Conservation (phyloP, 2,888 invertebrate species). For the Notodonta ziczac region DNA sequence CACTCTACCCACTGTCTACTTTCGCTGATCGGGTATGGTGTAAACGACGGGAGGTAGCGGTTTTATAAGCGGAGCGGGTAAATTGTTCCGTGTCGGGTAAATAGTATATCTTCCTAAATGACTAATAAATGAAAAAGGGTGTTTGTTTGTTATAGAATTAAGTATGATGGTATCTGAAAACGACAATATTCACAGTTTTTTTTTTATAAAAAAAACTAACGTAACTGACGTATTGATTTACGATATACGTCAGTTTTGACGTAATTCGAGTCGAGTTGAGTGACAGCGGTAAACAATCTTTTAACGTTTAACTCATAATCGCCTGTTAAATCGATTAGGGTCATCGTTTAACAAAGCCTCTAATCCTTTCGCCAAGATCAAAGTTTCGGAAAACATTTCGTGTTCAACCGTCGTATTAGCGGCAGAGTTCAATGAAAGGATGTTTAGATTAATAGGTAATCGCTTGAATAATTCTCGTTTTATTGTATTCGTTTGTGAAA, state of each 20-base stretch:
- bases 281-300: background rate
- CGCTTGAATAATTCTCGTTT: background rate
- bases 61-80: background rate
- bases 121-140: too few relatives aligned
- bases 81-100: too few relatives aligned
- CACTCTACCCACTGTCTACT: constrained; percentile 42
- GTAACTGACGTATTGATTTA: too few relatives aligned
- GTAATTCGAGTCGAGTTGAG: too few relatives aligned
- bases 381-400: constrained; percentile 1
- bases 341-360: background rate
- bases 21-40: constrained; percentile 32
- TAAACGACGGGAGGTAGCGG: background rate
- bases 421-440: background rate
- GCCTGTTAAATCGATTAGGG: background rate
- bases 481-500: background rate
- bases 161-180: too few relatives aligned
- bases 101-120: too few relatives aligned
- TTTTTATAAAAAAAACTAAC: too few relatives aligned
- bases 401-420: background rate
- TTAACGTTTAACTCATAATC: background rate
- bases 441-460: background rate
- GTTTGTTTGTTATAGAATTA: too few relatives aligned
- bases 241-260: too few relatives aligned
- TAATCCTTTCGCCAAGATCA: background rate
- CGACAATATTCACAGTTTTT: too few relatives aligned